Base-by-base conservation (phyloP, 2,797 vertebrate species). In the Phoebastria nigripes region DNA sequence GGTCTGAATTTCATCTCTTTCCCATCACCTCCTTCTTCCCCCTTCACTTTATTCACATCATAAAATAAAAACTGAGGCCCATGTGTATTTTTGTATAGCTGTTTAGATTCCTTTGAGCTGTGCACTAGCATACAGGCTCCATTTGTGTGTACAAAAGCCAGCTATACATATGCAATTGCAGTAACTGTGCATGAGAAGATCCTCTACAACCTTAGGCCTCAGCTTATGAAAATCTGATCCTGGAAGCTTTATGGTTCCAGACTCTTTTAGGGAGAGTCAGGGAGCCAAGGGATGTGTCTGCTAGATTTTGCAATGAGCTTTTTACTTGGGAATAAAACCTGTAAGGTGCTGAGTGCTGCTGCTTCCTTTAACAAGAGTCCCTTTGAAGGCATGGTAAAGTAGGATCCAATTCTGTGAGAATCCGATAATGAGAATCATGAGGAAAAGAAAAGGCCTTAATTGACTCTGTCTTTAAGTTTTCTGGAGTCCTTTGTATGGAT, bases 1-100 rank as follows among this genome's bases (percentile, higher is more conserved):
- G 83, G 92, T 92, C 95, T 94, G 89, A 94, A 93, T 91, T 91
- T 91, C 47, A 70, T 93, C 74, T 93, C 93, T 85, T 91, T 93
- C 94, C 71, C 93, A 92, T 93, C 83, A 42, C 52, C 29, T 89
- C 47, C 63, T 93, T 94, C 71, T 96, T 94, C 44, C 44, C 15
- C 16, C 25, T 93, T 93, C 21, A 25, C n/a, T 89, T 95, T 73
- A 82, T 95, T 93, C 86, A 80, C 65, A 85, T 87, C n/a, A 91
- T 93, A 89, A 96, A 96, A 82, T 47, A 89, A 94, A 87, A 89
- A 56, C 33, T 51, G 83, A 90, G 71, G 31, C 70, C 54, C 52
- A 19, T 79, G 44, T 81, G 70, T 93, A 49, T 71, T 93, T 94
- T 92, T 74, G 56, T 93, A 25, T n/a, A 80, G 61, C 24, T 89